phyloP scores from a whole-genome alignment of 2,888 invertebrate species.

The Microplitis manilae region DNA sequence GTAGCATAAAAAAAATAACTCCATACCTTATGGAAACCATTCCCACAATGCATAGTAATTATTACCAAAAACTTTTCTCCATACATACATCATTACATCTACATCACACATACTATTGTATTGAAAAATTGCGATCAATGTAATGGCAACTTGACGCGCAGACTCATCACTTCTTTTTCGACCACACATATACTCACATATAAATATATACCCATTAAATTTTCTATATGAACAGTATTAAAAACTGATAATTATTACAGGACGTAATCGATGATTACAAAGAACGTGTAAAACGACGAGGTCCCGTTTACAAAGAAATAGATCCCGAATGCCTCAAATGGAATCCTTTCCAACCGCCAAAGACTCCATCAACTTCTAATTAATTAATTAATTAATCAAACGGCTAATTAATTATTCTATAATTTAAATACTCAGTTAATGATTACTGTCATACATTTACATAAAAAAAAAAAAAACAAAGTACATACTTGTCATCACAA shows the following conservation, averaged over 20 bases:
- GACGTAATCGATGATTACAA: conserved; percentile 95
- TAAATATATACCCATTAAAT: not conserved
- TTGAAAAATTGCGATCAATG: conserved; percentile 45
- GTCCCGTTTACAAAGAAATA: conserved; percentile 86
- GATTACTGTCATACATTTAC: too few relatives aligned
- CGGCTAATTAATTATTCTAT: not conserved
- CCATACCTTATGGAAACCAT: not conserved
- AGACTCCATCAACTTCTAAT: conserved; percentile 72
- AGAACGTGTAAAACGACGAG: conserved; percentile 84
- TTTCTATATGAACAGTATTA: not conserved
- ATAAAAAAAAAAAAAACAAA: too few relatives aligned
- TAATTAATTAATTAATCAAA: conserved; percentile 45
- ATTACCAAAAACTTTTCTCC: too few relatives aligned
- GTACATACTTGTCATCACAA: too few relatives aligned
- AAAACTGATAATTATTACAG: conserved; percentile 70
- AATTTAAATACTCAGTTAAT: too few relatives aligned
- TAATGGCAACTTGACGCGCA: conserved; percentile 26
- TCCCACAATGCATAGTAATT: too few relatives aligned
- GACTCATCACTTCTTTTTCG: not conserved
- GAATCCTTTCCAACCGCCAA: conserved; percentile 83
- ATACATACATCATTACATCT: not conserved
- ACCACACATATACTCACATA: too few relatives aligned
- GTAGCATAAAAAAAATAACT: too few relatives aligned
- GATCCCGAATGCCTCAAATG: conserved; percentile 91
- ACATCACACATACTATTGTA: conserved; percentile 1